A percentile compares a stretch with the other conserved stretches of the same genome.
Conservation (phyloP, 2,113 vertebrate genomes). For the Phalacrocorax brasilianus region DNA sequence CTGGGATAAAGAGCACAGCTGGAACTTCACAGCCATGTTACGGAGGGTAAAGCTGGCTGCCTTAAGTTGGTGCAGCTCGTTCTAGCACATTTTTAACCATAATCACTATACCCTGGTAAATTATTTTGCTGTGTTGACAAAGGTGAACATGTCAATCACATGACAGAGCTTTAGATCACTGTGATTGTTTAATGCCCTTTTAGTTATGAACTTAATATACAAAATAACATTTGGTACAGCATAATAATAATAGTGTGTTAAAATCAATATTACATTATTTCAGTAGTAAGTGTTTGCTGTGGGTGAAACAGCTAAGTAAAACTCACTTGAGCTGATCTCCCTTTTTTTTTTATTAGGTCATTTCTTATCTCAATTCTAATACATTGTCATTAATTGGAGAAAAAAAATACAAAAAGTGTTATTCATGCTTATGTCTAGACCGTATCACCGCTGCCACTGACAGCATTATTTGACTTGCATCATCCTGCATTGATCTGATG, state of each 20-base stretch:
- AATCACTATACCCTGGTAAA: not conserved
- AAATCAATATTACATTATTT: not conserved
- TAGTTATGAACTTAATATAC: not conserved
- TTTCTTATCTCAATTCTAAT: not conserved
- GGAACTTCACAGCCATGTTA: rapidly evolving
- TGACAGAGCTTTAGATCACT: not conserved
- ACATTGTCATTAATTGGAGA: not conserved
- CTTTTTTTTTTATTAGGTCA: not conserved
- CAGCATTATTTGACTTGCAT: not conserved
- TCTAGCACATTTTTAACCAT: not conserved
- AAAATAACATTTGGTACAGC: not conserved
- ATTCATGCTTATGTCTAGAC: not conserved
- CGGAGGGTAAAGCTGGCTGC: not conserved
- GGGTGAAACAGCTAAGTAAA: not conserved
- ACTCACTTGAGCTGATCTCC: not conserved
- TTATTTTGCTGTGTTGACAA: not conserved
- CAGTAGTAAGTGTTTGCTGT: not conserved
- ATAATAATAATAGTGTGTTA: not conserved
- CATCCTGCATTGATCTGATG: not conserved
- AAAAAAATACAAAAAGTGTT: not conserved
- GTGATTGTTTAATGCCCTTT: not conserved
- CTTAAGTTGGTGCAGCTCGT: not conserved
- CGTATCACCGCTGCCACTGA: not conserved
- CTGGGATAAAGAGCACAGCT: not conserved
- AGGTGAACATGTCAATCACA: not conserved